Percentiles rank a stretch among this genome's conserved stretches.
phyloP scores from a whole-genome alignment of 2,113 vertebrate genomes.

The Sceloporus tristichus region DNA sequence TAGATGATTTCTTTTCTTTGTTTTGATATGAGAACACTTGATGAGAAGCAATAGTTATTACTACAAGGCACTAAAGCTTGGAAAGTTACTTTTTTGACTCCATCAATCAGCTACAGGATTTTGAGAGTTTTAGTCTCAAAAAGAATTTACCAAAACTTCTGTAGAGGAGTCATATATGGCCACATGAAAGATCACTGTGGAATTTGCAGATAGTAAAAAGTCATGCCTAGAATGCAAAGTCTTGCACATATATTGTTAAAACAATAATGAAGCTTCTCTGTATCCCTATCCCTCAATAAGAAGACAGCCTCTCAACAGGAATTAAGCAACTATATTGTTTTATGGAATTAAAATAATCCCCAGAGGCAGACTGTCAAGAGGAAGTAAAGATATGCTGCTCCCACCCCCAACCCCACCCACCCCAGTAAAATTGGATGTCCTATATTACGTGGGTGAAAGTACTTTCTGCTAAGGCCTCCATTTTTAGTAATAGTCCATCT shows the following conservation, averaged over 20 bases:
- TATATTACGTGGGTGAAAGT: not conserved
- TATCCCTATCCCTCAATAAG: not conserved
- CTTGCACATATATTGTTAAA: not conserved
- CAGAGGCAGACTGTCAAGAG: too few species aligned
- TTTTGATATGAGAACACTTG: not conserved
- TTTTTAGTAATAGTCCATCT: not conserved
- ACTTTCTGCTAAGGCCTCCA: not conserved
- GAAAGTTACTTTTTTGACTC: too few species aligned
- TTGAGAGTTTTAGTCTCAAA: too few species aligned
- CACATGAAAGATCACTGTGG: not conserved
- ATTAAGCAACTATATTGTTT: not conserved
- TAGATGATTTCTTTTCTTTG: not conserved
- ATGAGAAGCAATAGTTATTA: not conserved
- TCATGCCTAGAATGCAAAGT: not conserved
- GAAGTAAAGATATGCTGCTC: too few species aligned
- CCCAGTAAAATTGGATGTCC: too few species aligned
- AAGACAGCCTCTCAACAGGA: too few species aligned
- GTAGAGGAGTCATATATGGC: not conserved
- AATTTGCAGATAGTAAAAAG: not conserved
- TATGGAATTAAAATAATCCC: too few species aligned
- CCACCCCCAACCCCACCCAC: too few species aligned
- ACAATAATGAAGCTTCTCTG: not conserved
- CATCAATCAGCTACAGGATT: too few species aligned
- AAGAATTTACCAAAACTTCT: too few species aligned
- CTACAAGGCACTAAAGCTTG: not conserved